Evolutionary conservation across 2,888 invertebrate species (phyloP).

Genomic region (Lepidocyrtinus sp.): DNA sequence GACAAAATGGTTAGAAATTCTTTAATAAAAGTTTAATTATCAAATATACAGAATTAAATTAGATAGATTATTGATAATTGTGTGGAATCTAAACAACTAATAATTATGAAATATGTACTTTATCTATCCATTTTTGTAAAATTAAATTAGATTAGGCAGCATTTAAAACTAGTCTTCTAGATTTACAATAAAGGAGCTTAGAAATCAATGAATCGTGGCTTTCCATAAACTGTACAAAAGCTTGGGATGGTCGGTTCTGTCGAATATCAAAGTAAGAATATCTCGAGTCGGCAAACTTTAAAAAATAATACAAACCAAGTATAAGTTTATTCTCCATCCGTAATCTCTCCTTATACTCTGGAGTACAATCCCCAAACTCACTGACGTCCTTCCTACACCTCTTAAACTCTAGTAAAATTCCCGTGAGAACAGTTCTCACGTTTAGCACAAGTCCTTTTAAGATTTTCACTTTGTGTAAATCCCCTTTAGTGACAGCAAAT

Average conservation of each 20-base stretch:
- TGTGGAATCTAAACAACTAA: not conserved
- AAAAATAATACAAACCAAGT: constrained; percentile 17
- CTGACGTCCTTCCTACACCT: not conserved
- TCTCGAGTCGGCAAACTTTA: constrained; percentile 26
- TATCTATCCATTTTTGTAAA: not conserved
- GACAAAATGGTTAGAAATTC: too few species aligned
- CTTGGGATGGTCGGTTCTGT: not conserved
- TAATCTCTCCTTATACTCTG: not conserved
- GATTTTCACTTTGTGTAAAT: constrained; percentile 22
- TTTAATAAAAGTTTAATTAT: too few species aligned
- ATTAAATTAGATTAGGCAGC: not conserved
- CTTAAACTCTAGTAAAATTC: constrained; percentile 24
- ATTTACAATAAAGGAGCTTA: constrained; percentile 18
- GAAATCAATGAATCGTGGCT: constrained; percentile 5
- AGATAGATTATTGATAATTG: too few species aligned
- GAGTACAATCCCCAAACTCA: not conserved
- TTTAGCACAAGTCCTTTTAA: constrained; percentile 6
- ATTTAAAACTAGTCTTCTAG: not conserved
- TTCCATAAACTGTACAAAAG: constrained; percentile 8
- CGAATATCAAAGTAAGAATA: not conserved
- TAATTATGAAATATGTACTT: not conserved
- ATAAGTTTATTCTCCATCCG: not conserved
- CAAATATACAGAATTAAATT: too few species aligned
- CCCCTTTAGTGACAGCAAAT: not conserved
- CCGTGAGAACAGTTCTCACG: constrained; percentile 1